phyloP scores from a whole-genome alignment of 2,888 invertebrate genomes.

The Sphecodes monilicornis region DNA sequence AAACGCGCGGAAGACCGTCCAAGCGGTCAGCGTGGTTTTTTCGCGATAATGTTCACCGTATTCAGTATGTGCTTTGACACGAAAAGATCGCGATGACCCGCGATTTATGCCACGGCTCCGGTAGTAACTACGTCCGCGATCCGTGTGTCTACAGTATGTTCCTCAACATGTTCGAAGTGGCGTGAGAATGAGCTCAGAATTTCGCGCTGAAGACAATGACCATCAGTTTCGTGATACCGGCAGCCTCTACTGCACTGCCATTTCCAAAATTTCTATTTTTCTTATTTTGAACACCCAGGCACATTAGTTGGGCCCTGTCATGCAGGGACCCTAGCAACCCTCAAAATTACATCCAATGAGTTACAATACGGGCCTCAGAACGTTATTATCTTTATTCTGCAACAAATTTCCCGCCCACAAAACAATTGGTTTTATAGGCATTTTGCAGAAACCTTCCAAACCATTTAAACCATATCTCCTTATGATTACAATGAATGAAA shows the following conservation, averaged over 20 bases:
- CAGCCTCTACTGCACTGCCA: no score
- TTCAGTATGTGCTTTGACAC: conserved; percentile 65
- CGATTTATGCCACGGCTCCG: conserved; percentile 70
- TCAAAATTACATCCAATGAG: no score
- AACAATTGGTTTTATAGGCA: no score
- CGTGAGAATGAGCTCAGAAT: conserved; percentile 3
- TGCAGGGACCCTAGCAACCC: no score
- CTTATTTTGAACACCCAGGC: not conserved
- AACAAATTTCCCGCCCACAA: no score
- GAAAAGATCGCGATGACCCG: conserved; percentile 75
- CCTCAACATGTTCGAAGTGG: not conserved
- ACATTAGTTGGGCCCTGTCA: no score
- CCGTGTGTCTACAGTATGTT: not conserved
- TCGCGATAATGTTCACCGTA: conserved; percentile 38
- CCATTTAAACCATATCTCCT: no score
- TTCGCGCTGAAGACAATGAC: not conserved
- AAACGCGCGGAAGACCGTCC: conserved; percentile 30
- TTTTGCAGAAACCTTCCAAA: no score
- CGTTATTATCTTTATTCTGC: no score
- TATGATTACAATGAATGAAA: no score
- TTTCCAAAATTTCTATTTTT: not conserved
- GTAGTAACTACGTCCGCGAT: conserved; percentile 57
- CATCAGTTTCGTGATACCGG: no score
- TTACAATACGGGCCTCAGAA: no score
- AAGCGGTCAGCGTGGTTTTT: conserved; percentile 34